Conservation (phyloP, 2,113 vertebrate genomes). For the Arenaria interpres region DNA sequence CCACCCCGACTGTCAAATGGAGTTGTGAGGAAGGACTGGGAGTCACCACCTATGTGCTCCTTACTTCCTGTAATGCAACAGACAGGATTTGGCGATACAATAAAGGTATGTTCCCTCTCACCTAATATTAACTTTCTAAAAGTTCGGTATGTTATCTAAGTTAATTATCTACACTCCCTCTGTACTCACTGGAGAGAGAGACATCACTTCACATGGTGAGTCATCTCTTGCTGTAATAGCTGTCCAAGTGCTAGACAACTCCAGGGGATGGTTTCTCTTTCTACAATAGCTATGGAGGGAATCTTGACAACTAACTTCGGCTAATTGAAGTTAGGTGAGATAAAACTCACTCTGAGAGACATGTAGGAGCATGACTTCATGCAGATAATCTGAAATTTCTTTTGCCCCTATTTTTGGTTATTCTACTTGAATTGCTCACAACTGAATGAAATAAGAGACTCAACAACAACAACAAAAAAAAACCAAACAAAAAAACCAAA, state of each 20-base stretch:
- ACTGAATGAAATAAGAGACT: neutral
- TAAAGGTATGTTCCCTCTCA: neutral
- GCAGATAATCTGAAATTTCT: neutral
- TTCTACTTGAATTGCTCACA: neutral
- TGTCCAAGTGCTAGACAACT: neutral
- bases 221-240: neutral
- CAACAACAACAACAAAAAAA: neutral
- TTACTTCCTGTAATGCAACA: neutral
- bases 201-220: neutral
- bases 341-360: neutral
- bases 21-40: neutral
- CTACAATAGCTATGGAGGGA: neutral
- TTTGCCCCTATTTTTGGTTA: neutral
- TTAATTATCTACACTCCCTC: neutral
- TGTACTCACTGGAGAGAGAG: neutral
- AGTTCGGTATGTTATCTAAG: neutral
- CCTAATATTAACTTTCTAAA: neutral
- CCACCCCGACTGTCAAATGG: fast-evolving
- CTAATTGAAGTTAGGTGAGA: neutral
- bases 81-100: neutral
- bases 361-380: neutral
- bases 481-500: neutral
- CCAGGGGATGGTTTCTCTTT: neutral
- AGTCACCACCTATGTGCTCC: neutral
- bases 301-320: neutral